phyloP scores from a whole-genome alignment of 2,113 vertebrate species.

The Archilochus colubris region DNA sequence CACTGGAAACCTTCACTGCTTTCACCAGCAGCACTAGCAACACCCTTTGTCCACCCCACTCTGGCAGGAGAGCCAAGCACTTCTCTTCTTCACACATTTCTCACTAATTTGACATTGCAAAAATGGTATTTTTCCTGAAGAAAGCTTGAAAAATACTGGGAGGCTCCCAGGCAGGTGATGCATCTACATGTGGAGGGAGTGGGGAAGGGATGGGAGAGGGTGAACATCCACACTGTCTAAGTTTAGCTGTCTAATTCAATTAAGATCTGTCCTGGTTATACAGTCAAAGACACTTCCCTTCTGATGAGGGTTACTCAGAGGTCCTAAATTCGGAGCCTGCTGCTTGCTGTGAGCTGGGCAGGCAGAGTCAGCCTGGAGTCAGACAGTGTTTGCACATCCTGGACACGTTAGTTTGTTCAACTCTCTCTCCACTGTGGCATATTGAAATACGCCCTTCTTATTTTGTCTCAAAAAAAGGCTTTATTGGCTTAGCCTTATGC shows the following conservation, averaged over 20 bases:
- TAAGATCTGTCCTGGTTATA: neutral
- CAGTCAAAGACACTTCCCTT: neutral
- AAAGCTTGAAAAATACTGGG: neutral
- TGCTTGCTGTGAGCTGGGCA: neutral
- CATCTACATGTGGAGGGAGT: neutral
- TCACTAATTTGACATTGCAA: neutral
- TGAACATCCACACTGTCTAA: neutral
- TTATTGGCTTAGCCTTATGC: constrained; percentile 59
- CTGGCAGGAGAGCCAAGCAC: neutral
- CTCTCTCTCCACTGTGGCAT: neutral
- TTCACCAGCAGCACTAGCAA: neutral
- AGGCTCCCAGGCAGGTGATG: neutral
- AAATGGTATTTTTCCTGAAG: neutral
- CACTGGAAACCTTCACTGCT: neutral
- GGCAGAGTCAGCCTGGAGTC: neutral
- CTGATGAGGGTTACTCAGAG: neutral
- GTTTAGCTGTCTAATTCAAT: constrained; percentile 41
- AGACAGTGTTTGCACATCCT: neutral
- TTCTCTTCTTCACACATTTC: neutral
- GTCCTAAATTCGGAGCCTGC: neutral
- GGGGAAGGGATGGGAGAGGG: neutral
- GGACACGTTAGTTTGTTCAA: neutral
- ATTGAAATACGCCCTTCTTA: constrained; percentile 29
- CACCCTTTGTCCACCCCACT: neutral
- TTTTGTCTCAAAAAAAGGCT: constrained; percentile 47